Evolutionary conservation across 1,140 invertebrate genomes (phyloP), one percentile per base, ranked within the genome.

Genomic region (Rhopalosiphum maidis): DNA sequence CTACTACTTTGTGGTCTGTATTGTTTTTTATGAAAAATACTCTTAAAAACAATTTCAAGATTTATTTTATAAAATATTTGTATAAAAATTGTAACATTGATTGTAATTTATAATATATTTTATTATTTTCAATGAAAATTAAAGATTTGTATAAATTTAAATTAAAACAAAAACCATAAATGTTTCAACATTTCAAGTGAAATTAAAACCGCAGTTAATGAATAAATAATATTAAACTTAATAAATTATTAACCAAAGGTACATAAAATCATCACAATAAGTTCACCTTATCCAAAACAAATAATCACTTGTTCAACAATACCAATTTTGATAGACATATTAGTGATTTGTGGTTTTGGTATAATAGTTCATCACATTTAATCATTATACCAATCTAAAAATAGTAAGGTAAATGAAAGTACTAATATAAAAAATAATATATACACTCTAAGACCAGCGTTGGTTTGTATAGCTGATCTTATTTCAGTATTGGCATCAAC

Each of bases 401-500:
- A 99, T 35, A 99, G 95, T 83, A 99, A 95, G 5, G 98, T 98
- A 95, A 99, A 99, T 54, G 99, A 99, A 96, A 99, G 98, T 60
- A 99, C 98, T 93, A 99, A 95, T 68, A 99, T 96, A 95, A 99
- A 99, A 95, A 99, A 99, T 60, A 99, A 95, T 94, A 99, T 97
- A 96, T 98, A 99, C 1, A 99, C 98, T 94, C 99, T 96, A 43
- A 99, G 96, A 0, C 98, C 98, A 18, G 99, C 99, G 96, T 99
- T 99, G 93, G 98, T 97, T 95, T 99, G 98, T 94, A 99, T 99
- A 0, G 99, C 99, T 96, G 99, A 97, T 94, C 97, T 96, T 91
- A 99, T 98, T 95, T 99, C 98, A 95, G 99, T 98, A 96, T 99
- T 99, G 18, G 98, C 99, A 95, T 98, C 98, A 95, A 97, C 97